phyloP scores from a whole-genome alignment of 2,797 vertebrate species.

The Sebastes alutus region DNA sequence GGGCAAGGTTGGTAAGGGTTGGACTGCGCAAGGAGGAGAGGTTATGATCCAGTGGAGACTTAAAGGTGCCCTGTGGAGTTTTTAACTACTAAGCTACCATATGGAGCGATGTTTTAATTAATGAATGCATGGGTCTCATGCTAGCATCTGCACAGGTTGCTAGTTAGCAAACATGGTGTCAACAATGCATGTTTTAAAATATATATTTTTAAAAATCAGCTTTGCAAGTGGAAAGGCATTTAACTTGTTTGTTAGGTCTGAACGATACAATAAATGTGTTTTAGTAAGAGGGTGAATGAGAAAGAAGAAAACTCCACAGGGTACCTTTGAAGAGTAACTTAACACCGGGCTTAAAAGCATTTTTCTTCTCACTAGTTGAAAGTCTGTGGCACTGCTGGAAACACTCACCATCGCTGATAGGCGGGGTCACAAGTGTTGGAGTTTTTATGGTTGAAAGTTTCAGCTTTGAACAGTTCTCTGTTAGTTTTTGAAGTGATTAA shows the following conservation, averaged over 20 bases:
- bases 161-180: neutral
- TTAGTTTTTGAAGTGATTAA: neutral
- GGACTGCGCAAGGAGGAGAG: neutral
- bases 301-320: neutral
- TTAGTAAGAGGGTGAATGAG: neutral
- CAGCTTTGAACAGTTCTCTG: neutral
- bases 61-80: neutral
- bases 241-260: neutral
- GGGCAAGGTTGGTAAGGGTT: slow-evolving; percentile 9
- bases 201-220: neutral
- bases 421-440: neutral
- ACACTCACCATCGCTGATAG: neutral
- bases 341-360: neutral
- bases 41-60: neutral
- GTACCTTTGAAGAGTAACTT: neutral
- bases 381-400: neutral
- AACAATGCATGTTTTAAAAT: too few species aligned
- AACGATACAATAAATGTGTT: neutral
- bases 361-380: neutral
- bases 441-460: neutral
- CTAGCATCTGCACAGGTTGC: neutral
- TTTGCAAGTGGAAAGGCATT: neutral
- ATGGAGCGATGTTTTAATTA: neutral
- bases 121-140: neutral
- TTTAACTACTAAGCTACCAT: neutral